A percentile compares a stretch with the other conserved stretches of the same genome.
phyloP scores from a whole-genome alignment of 2,888 invertebrate species.

The Diaphora mendica region DNA sequence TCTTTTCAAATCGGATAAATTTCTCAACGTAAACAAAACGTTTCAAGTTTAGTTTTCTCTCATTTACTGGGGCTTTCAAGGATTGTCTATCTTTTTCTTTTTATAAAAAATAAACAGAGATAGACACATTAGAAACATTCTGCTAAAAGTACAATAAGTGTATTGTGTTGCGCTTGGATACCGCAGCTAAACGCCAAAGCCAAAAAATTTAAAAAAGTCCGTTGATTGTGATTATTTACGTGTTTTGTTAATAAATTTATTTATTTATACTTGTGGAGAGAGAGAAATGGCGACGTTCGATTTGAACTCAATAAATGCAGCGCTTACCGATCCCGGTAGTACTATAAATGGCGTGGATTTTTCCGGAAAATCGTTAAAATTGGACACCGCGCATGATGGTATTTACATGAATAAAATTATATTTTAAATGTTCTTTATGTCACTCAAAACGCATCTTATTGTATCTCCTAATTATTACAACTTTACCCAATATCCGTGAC shows the following conservation, averaged over 20 bases:
- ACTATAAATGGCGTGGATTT: conserved; percentile 91
- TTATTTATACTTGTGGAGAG: conserved; percentile 42
- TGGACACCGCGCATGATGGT: conserved; percentile 94
- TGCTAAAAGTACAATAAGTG: not conserved
- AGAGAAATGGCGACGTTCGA: conserved; percentile 82
- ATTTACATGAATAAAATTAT: conserved; percentile 31
- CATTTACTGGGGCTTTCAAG: not conserved
- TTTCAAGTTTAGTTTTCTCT: not conserved
- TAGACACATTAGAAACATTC: conserved; percentile 19
- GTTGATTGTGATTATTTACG: conserved; percentile 57
- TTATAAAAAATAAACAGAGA: not conserved
- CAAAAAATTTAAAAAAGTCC: conserved; percentile 68
- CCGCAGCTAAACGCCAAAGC: conserved; percentile 22
- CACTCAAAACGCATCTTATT: not conserved
- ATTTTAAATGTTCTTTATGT: not conserved
- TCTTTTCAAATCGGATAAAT: not conserved
- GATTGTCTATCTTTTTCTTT: not conserved
- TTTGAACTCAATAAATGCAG: conserved; percentile 84
- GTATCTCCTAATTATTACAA: not conserved
- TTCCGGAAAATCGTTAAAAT: conserved; percentile 91
- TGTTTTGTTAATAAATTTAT: conserved; percentile 52
- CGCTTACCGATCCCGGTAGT: conserved; percentile 77
- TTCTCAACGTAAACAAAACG: not conserved
- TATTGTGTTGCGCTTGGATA: not conserved
- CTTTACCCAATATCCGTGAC: not conserved